Conservation (phyloP, 2,888 invertebrate species). For the Euzetes globulus region DNA sequence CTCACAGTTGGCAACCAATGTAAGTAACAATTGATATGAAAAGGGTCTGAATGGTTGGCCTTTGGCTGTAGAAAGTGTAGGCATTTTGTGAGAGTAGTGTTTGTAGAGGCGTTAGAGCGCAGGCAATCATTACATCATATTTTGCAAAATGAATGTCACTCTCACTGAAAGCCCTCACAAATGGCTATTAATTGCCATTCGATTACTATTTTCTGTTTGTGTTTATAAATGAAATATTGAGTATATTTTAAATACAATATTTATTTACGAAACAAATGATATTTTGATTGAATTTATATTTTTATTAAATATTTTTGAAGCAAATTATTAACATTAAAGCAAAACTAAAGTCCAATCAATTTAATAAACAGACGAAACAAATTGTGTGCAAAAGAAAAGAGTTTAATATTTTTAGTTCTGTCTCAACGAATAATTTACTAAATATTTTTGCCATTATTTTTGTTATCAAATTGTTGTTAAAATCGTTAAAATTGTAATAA, state of each 20-base stretch:
- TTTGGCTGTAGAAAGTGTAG: background rate
- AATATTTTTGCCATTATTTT: too few species aligned
- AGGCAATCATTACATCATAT: background rate
- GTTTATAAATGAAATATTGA: background rate
- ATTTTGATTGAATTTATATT: too few species aligned
- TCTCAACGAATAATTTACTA: too few species aligned
- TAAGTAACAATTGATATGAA: background rate
- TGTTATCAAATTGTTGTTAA: too few species aligned
- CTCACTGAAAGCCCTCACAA: slow-evolving; percentile 13
- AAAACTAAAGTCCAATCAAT: background rate
- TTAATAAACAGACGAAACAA: too few species aligned
- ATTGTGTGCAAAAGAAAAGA: too few species aligned
- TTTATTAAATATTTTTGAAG: background rate
- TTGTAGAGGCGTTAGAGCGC: background rate
- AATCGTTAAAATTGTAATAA: too few species aligned
- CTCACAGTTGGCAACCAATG: background rate
- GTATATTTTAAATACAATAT: background rate
- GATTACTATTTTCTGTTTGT: background rate
- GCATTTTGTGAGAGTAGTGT: background rate
- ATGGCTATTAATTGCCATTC: slow-evolving; percentile 9
- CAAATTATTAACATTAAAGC: background rate
- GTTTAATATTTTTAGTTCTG: too few species aligned
- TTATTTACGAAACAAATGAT: background rate
- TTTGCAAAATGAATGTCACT: slow-evolving; percentile 10
- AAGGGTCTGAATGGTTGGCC: background rate